Conservation (phyloP, 1,140 invertebrate genomes). For the Cyrtorhinus lividipennis region DNA sequence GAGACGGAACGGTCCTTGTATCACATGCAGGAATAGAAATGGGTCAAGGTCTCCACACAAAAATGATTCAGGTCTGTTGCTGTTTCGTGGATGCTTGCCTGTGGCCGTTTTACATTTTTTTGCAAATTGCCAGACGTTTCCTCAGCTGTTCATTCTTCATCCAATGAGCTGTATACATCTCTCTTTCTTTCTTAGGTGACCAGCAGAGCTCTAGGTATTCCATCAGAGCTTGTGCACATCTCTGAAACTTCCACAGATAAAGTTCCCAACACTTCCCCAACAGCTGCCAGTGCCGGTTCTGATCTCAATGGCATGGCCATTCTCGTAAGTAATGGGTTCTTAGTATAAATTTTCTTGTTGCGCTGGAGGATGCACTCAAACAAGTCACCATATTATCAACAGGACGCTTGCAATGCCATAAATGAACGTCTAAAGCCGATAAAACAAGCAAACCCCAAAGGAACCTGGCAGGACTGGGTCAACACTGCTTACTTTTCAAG, state of each 20-base stretch:
- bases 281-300: conserved; percentile 79
- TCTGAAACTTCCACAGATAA: conserved; percentile 82
- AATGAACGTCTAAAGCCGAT: conserved; percentile 60
- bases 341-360: too few species aligned
- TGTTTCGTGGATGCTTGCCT: too few species aligned
- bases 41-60: conserved; percentile 91
- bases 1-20: conserved; percentile 83
- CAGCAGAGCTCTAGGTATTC: conserved; percentile 54
- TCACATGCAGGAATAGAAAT: conserved; percentile 88
- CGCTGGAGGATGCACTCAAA: too few species aligned
- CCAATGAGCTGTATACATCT: too few species aligned
- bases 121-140: not conserved
- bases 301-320: conserved; percentile 94
- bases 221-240: conserved; percentile 66
- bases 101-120: too few species aligned
- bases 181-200: too few species aligned
- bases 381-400: too few species aligned
- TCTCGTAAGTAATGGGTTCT: conserved; percentile 40
- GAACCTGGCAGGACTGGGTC: conserved; percentile 79
- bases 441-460: conserved; percentile 58
- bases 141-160: too few species aligned
- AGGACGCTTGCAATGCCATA: conserved; percentile 70
- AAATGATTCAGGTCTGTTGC: conserved; percentile 86
- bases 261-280: conserved; percentile 85
- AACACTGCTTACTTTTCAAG: conserved; percentile 61